Base-by-base conservation (phyloP, 2,797 vertebrate genomes). In the Lateolabrax maculatus region DNA sequence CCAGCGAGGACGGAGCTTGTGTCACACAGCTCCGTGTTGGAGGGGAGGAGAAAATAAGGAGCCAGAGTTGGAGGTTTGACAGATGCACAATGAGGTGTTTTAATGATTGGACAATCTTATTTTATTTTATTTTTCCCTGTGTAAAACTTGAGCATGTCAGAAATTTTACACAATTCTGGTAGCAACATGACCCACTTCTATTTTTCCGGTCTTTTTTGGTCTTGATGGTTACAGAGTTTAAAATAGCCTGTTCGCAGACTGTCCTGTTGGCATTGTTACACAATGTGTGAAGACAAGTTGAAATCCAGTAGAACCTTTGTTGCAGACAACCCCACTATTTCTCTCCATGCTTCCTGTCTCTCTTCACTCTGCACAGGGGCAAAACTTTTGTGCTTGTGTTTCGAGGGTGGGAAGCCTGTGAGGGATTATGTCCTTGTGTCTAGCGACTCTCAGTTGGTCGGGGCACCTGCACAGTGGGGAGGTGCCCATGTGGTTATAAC, bases 1-100 rank as follows among this genome's bases (percentile, higher is more conserved):
- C 11, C 80, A 78, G 58, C 61, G 80, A 61, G 61, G 69, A 56
- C 69, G 72, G 72, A 81, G 71, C 73, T 73, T 57, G 63, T 79
- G 78, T 75, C 77, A 78, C 48, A n/a, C 49, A 57, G 52, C 67
- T 65, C 44, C 27, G 55, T 53, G 63, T 65, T 37, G 10, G 62
- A 76, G 65, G 48, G 27, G 48, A 69, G 56, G 62, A 62, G 43
- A 62, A 60, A 70, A 71, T 71, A 70, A 84, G 63, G 65, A 70
- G 21, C 31, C 21, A 51, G 29, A 60, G 15, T n/a, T 60, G 39
- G 55, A 39, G 37, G 8, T 49, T 53, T 78, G 77, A 77, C 66
- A 44, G 51, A 66, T 72, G 60, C 46, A 52, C 53, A 57, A 23
- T 39, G 18, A 74, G 55, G 9, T 56, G 19, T 76, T 60, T 55